Evolutionary conservation across 37 sponge, comb jelly and placozoan species (phyloP), one percentile per base, ranked within the genome.

Genomic region (Aplysina aerophoba): DNA sequence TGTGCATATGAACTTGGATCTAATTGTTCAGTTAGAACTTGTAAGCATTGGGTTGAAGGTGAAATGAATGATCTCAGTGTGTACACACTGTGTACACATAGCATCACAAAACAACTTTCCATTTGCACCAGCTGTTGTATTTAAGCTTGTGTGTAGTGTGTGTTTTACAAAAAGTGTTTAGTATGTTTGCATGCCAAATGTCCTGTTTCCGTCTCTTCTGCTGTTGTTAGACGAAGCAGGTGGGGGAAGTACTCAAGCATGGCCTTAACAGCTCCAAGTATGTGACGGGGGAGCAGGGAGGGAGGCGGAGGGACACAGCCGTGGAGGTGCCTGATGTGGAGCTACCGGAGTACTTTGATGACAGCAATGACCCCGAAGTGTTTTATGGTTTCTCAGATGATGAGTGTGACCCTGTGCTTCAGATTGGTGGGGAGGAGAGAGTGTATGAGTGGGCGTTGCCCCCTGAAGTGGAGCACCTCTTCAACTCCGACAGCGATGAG

Each of bases 311-410:
- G 3, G 50, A 44, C 50, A 44, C 50, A 44, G 6, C 50, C 50
- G 8, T 8, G 8, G 50, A 44, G 50, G 71, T 69, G 2, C 71
- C 71, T 17, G 71, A 69, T 31, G 71, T n/a, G 27, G 71, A 69
- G 71, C 71, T 69, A 1, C 71, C 71, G 1, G 17, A 31, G 11
- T 69, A 11, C 71, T 69, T 69, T 69, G 71, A 69, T 27, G 71
- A 69, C 71, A 34, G 35, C 71, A 69, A 69, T 6, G 71, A 69
- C 34, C 71, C 71, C 30, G 71, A 69, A 3, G 71, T 69, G 71
- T 69, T 69, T 35, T 69, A 69, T 69, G 71, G 71, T 3, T 69
- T 69, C 71, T 69, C 71, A 69, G 71, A 69, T 12, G 34, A 35
- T 35, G 71, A 69, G 34, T 69, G 71, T 27, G 6, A 44, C 50